Evolutionary conservation across 2,888 invertebrate genomes (phyloP), one percentile per base, ranked within the genome.

Genomic region (Epiperipatus broadwayi): DNA sequence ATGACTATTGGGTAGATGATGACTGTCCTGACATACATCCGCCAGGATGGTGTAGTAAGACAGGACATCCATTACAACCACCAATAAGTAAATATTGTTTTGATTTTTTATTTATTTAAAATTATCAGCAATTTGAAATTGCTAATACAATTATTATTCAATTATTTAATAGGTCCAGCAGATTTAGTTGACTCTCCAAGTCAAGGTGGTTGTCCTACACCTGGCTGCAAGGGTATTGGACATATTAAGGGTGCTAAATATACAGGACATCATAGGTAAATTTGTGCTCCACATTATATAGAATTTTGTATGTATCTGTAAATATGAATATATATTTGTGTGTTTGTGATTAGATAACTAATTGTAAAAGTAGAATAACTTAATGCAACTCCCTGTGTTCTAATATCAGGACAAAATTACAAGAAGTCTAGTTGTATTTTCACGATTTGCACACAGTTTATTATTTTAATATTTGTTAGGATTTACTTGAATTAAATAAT

Each of bases 11-110:
- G 83, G 64, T 84, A 41, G 85, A 87, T 52, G 87, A 87, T 57
- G 85, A 89, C 60, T 76, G 73, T 46, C 71, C 78, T 0, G 84
- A 89, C 58, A 70, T 91, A 50, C 85, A 89, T 64, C 89, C 89
- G 1, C 72, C 80, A 44, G 79, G 80, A 22, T 91, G 87, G 85
- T 84, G 85, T 56, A 68, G 72, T 45, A 79, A 79, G 60, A 85
- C 85, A 1, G 76, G 75, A 2, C 87, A 89, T 57, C 76, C 78
- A 0, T 60, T 89, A 19, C 79, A 84, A 56, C 73, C 78, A 7
- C 87, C 87, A 10, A 67, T 81, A 31, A 75, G 59, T 59, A 44
- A 51, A 53, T 51, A 4, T n/a, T 12, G 12, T n/a, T n/a, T 22
- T 40, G 15, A 33, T 40, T 10, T 40, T 28, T 38, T 19, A 35